Conservation (phyloP, 2,888 invertebrate species). For the Phortica magna region DNA sequence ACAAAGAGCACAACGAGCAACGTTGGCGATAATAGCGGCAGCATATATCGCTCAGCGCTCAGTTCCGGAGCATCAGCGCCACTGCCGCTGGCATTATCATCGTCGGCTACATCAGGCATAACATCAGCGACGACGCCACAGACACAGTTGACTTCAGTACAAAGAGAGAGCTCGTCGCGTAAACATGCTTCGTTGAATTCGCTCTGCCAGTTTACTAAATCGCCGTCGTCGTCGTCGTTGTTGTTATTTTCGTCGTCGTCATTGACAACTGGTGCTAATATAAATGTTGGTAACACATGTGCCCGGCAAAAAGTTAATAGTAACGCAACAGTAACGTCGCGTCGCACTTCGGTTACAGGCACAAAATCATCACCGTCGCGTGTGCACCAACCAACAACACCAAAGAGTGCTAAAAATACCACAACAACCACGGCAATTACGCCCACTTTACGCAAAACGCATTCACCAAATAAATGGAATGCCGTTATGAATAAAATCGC, state of each 20-base stretch:
- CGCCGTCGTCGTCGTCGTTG: conserved; percentile 39
- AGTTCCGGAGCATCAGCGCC: not conserved
- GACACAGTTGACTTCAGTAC: conserved; percentile 66
- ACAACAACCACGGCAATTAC: not conserved
- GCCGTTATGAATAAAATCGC: conserved; percentile 91
- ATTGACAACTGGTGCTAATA: conserved; percentile 51
- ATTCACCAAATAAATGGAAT: conserved; percentile 83
- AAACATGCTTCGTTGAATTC: conserved; percentile 59
- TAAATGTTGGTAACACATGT: conserved; percentile 14
- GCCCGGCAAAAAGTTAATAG: conserved; percentile 47
- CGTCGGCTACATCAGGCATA: conserved; percentile 49
- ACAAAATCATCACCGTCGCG: conserved; percentile 47
- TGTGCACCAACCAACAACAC: conserved; percentile 38
- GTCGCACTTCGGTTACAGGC: not conserved
- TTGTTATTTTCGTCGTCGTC: conserved; percentile 51
- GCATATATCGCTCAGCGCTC: not conserved
- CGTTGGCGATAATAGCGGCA: not conserved
- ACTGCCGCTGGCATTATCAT: not conserved
- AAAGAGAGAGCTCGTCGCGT: conserved; percentile 72
- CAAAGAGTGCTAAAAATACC: conserved; percentile 9
- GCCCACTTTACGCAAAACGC: conserved; percentile 64
- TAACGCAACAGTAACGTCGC: conserved; percentile 24
- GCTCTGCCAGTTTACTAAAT: conserved; percentile 42
- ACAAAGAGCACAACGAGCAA: conserved; percentile 48
- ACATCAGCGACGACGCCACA: conserved; percentile 12